Percentiles rank a stretch among this genome's conserved stretches.
Evolutionary conservation across 2,797 vertebrate genomes (phyloP).

Genomic region (Halcyon chelicuti): DNA sequence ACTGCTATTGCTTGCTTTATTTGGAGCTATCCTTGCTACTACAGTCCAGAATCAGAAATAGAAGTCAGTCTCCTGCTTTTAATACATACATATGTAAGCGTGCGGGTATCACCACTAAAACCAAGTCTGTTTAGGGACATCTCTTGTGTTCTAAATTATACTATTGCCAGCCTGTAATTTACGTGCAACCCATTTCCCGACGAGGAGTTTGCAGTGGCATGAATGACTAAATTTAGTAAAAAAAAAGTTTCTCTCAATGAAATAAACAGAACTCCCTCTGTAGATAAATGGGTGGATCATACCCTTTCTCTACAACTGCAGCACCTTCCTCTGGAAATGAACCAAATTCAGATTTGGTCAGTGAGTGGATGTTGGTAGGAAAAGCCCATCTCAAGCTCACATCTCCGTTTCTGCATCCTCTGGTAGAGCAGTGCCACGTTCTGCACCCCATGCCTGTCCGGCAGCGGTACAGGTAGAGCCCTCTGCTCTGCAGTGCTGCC

Average conservation of each 20-base stretch:
- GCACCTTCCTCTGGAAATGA: background rate
- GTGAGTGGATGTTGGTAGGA: background rate
- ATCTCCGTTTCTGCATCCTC: background rate
- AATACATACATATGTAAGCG: fast-evolving
- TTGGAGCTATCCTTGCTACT: background rate
- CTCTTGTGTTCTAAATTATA: background rate
- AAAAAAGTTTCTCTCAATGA: background rate
- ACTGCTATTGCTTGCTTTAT: background rate
- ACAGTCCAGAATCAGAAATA: background rate
- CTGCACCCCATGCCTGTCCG: fast-evolving
- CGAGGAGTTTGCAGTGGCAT: background rate
- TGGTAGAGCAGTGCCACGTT: fast-evolving
- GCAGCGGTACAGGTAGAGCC: background rate
- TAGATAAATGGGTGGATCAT: background rate
- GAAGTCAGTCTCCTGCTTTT: background rate
- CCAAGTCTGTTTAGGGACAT: background rate
- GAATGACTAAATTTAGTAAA: background rate
- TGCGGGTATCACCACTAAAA: background rate
- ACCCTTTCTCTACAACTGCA: background rate
- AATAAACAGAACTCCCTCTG: background rate
- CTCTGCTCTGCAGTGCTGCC: no score
- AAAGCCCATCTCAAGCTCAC: background rate
- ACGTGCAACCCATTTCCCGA: background rate
- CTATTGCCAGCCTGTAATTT: background rate
- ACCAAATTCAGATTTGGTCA: background rate